Evolutionary conservation across 2,113 vertebrate genomes (phyloP), one percentile per base, ranked within the genome.

Genomic region (Limnothrissa miodon): DNA sequence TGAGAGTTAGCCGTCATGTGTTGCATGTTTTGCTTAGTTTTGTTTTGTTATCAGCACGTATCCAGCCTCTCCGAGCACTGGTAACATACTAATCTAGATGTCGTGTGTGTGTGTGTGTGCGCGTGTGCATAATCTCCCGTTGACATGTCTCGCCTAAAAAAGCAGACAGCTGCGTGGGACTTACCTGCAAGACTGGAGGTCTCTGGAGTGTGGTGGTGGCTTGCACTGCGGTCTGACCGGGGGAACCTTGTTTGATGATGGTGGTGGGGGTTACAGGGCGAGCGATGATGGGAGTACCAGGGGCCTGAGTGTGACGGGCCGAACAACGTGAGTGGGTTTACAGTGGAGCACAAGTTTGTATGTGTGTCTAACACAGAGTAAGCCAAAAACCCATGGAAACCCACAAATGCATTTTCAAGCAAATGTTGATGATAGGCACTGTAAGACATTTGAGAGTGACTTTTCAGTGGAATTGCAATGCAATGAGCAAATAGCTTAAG

Each of bases 201-300:
- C 96, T 96, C 92, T 98, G 97, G 83, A 98, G 90, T 21, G 96
- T 93, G 10, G 96, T 94, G 33, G 95, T 94, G 85, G 95, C 91
- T n/a, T 96, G 95, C 84, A 96, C 94, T 81, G 95, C 94, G 3
- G 96, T 96, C 90, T 96, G 96, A 80, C 94, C 95, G 87, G 95
- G 90, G 90, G 97, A 95, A 89, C 95, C 94, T 90, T 96, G 97
- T 90, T 98, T 98, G 85, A 97, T 97, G 84, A 99, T 97, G 80
- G 96, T 96, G 78, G 96, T 96, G 78, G 97, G 96, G 83, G 96
- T 95, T 87, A 98, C 95, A 80, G 97, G 95, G 46, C 96, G 95
- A 78, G 96, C 92, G 86, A 97, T 91, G 74, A 97, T 92, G 10
- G 97, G 94, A 0, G 96, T 89, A 78, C 96, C 96, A 36, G 96